Evolutionary conservation across 1,140 invertebrate species (phyloP), one percentile per base, ranked within the genome.

Genomic region (Aradophagus sp.): DNA sequence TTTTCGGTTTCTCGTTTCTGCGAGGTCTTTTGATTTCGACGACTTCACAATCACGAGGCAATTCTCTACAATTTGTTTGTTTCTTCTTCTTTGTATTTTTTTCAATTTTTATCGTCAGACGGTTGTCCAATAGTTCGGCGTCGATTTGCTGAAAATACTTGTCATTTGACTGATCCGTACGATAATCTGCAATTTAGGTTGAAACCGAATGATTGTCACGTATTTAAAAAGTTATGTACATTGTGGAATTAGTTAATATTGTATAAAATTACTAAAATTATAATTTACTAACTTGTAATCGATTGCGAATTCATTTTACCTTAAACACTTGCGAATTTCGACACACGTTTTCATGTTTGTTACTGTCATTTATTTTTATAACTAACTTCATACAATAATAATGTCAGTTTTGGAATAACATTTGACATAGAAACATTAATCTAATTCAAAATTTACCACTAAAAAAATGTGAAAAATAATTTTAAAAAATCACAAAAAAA

Each of bases 101-200:
- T 16, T 85, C 81, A n/a, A 85, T 70, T 16, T 81, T 77, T 31
- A 86, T 84, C 4, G 77, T 76, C 11, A 86, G 44, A 16, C 79
- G 76, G 71, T 84, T 86, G 11, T 77, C 80, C 1, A 79, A 45
- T 48, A 80, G 72, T 8, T 79, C 75, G 0, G 81, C 77, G 0
- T 77, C 78, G 1, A 86, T 82, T 50, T 84, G 75, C 34, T 80
- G 79, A 16, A 74, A 75, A 58, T 82, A 83, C 41, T 79, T 83
- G 17, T 26, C 19, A 11, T 68, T 1, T 52, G 7, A 14, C 11
- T 35, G 41, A 12, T n/a, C 7, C 8, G 41, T 3, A 34, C n/a
- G 10, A 26, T 19, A 5, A 41, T 48, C 20, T 1, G 32, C 3
- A 8, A 29, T 15, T 32, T 3, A n/a, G n/a, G n/a, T n/a, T n/a